phyloP scores from a whole-genome alignment of 2,797 vertebrate genomes.

The Carapus acus region DNA sequence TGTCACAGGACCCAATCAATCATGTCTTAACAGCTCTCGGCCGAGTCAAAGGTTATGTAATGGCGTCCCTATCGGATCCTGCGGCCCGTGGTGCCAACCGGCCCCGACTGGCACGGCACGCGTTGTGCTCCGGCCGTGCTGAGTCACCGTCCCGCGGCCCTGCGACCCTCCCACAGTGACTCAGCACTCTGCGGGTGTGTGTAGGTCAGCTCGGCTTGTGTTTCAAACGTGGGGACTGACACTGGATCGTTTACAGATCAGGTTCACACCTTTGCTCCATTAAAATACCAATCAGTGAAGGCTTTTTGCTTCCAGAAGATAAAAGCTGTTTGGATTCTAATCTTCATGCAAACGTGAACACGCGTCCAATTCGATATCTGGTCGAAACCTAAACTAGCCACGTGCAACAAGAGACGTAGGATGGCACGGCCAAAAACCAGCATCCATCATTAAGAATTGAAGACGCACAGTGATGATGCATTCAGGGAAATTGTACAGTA shows the following conservation, averaged over 20 bases:
- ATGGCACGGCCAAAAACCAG: constrained; percentile 20
- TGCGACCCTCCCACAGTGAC: constrained; percentile 23
- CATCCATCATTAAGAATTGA: constrained; percentile 47
- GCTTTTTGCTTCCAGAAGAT: neutral
- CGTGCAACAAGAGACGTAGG: constrained; percentile 40
- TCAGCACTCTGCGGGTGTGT: neutral
- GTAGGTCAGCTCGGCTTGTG: constrained; percentile 10
- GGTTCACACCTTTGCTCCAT: neutral
- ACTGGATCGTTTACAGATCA: constrained; percentile 8
- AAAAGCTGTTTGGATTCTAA: neutral
- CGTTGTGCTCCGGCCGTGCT: constrained; percentile 24
- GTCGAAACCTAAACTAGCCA: constrained; percentile 46
- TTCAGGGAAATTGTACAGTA: constrained; percentile 3
- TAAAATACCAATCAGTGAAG: neutral
- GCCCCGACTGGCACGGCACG: constrained; percentile 14
- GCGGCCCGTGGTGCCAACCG: too few relatives aligned
- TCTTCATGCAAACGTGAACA: neutral
- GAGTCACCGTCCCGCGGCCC: constrained; percentile 43
- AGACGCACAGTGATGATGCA: constrained; percentile 1
- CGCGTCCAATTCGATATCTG: constrained; percentile 19
- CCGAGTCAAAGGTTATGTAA: neutral
- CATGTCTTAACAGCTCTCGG: neutral
- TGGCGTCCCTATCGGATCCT: neutral
- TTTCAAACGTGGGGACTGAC: constrained; percentile 29
- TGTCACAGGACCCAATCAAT: neutral